Percentiles rank a stretch among this genome's conserved stretches.
These are phyloP conservation scores for Anarsia innoxiella DNA, from an alignment of 2,888 invertebrate species.

Conservation along the genomic window DNA sequence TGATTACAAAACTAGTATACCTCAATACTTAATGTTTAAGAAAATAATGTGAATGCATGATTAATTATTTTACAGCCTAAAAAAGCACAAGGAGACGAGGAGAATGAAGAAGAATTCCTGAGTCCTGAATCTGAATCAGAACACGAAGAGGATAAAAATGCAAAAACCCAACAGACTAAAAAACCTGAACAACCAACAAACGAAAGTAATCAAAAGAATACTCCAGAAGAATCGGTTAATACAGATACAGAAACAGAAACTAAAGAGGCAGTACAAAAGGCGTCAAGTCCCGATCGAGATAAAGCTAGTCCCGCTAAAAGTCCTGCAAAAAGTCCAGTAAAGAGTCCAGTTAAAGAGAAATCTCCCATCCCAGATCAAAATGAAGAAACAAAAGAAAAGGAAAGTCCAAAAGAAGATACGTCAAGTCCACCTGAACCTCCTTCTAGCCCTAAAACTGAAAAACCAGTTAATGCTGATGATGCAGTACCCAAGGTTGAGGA, in stretches of 20 bases:
- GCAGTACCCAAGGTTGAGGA: too few species aligned
- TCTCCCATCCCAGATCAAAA: not conserved
- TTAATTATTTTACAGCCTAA: constrained; percentile 32
- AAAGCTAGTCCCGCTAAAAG: too few species aligned
- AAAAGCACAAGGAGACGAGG: constrained; percentile 53
- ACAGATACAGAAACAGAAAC: not conserved
- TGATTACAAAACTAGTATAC: too few species aligned
- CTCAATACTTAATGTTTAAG: too few species aligned
- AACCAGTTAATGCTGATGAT: not conserved
- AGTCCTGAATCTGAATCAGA: constrained; percentile 66
- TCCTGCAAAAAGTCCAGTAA: not conserved
- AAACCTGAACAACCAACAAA: constrained; percentile 8
- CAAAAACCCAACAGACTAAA: too few species aligned
- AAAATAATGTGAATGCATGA: too few species aligned
- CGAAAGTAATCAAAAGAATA: constrained; percentile 11
- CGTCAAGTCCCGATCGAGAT: not conserved
- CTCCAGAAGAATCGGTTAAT: constrained; percentile 1
- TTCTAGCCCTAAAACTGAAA: not conserved
- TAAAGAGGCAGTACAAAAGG: not conserved
- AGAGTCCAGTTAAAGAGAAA: constrained; percentile 1
- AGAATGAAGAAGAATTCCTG: constrained; percentile 66
- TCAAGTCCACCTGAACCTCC: constrained; percentile 3
- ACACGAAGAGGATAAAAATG: constrained; percentile 40
- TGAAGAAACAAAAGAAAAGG: constrained; percentile 1
- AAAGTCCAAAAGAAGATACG: constrained; percentile 4